phyloP scores from a whole-genome alignment of 2,113 vertebrate species.

The Dryoscopus gambensis region DNA sequence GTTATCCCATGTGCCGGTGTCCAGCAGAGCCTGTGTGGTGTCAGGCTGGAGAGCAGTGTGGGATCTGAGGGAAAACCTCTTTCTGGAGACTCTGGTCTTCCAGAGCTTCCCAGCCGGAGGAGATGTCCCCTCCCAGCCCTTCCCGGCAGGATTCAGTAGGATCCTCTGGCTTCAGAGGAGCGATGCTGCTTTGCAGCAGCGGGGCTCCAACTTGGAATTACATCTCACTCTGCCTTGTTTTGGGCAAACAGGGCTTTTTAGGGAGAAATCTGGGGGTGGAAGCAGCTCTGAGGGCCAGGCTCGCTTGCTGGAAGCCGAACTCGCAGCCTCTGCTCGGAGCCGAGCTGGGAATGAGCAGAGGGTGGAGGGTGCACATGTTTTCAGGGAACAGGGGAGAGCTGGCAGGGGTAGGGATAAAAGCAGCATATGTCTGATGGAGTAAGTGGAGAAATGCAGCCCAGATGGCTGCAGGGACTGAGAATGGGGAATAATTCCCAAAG shows the following conservation, averaged over 20 bases:
- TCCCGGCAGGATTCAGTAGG: neutral
- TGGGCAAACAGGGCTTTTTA: neutral
- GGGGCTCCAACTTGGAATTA: neutral
- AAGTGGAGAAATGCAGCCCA: conserved; percentile 51
- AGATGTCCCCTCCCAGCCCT: neutral
- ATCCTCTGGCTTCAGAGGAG: neutral
- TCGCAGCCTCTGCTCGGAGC: neutral
- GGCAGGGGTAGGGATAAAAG: conserved; percentile 8
- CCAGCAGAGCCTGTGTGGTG: neutral
- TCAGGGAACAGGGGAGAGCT: neutral
- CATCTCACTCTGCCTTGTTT: neutral
- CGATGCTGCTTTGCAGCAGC: neutral
- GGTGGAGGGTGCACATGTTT: neutral
- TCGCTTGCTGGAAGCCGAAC: neutral
- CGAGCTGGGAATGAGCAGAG: neutral
- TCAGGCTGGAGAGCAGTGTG: neutral
- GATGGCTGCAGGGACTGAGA: conserved; percentile 17
- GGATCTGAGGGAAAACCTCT: neutral
- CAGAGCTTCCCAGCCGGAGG: neutral
- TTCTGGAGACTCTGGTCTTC: neutral
- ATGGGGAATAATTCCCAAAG: neutral
- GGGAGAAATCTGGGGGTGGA: neutral
- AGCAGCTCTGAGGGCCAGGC: neutral
- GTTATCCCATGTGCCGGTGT: fast-evolving
- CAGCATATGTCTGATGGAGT: conserved; percentile 9